Conservation (phyloP, 2,888 invertebrate species). For the Drosophila picticornis region DNA sequence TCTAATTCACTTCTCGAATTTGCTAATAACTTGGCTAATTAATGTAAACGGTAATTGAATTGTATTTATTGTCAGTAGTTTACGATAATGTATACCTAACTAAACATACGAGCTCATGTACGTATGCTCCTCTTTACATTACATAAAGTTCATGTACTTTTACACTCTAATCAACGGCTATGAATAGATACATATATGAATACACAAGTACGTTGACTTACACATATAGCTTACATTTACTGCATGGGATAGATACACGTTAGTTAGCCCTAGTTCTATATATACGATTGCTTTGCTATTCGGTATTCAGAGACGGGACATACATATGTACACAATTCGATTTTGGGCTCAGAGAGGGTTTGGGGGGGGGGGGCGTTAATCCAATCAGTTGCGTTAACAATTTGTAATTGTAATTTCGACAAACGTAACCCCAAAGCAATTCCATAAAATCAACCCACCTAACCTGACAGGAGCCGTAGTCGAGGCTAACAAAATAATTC, state of each 20-base stretch:
- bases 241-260: conserved; percentile 11
- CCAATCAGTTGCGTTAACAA: conserved; percentile 61
- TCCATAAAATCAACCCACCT: conserved; percentile 29
- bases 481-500: conserved; percentile 19
- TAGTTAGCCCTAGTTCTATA: neutral
- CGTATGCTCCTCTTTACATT: conserved; percentile 1
- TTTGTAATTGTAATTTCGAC: conserved; percentile 73
- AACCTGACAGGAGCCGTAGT: conserved; percentile 1
- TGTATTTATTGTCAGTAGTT: conserved; percentile 84
- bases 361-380: conserved; percentile 26
- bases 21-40: conserved; percentile 50
- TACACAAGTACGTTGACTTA: conserved; percentile 17
- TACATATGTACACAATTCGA: conserved; percentile 21
- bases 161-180: conserved; percentile 18
- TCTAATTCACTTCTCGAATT: conserved; percentile 18
- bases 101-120: conserved; percentile 12
- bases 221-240: conserved; percentile 33
- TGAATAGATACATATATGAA: conserved; percentile 23
- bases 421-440: conserved; percentile 44
- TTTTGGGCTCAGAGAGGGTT: neutral
- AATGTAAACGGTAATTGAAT: conserved; percentile 79
- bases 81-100: conserved; percentile 70
- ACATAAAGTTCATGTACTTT: conserved; percentile 4
- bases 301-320: neutral
- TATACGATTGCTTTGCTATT: conserved; percentile 3